Evolutionary conservation across 2,797 vertebrate species (phyloP), one percentile per base, ranked within the genome.

Genomic region (Gallinago nigripennis): DNA sequence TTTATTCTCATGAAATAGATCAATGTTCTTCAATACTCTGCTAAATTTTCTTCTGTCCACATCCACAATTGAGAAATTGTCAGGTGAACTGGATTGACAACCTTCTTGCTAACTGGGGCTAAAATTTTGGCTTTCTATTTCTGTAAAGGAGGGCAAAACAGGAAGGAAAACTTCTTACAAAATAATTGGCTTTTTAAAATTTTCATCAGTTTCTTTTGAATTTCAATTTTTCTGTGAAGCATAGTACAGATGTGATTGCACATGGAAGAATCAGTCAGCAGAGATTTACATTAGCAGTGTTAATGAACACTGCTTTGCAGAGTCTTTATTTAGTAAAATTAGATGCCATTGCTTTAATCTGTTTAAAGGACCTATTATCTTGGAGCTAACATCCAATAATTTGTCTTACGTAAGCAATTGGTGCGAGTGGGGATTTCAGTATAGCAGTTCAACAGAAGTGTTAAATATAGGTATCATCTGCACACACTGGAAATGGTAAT

Each of bases 401-500:
- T 95, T 78, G 43, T 88, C 80, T 76, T 88, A 56, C 1, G 6
- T 66, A 88, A 84, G 78, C 79, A 81, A 61, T 61, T 77, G 91
- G 53, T 77, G 48, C 17, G 16, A 91, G 39, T 6, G 7, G 8
- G 18, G 11, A 65, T 81, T 65, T 77, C 84, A 82, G 31, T 51
- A 73, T 21, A 82, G 39, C 53, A 85, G 31, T 63, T 86, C 64
- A 65, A 83, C 46, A 81, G 87, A 87, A 90, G 21, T 39, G 69
- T 94, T 95, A 94, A 86, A 90, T 90, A 95, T 90, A 91, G 54
- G 85, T 90, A 76, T 86, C 61, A 68, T 83, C 33, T 57, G 54
- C 57, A 78, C 16, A 17, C n/a, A 12, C 24, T 88, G 54, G 77
- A 86, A 95, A 78, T 54, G 9, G 16, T 57, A 68, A 82, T 71